These are phyloP conservation scores for Takifugu ocellatus DNA, from an alignment of 2,797 vertebrate genomes.

Conservation along the genomic window DNA sequence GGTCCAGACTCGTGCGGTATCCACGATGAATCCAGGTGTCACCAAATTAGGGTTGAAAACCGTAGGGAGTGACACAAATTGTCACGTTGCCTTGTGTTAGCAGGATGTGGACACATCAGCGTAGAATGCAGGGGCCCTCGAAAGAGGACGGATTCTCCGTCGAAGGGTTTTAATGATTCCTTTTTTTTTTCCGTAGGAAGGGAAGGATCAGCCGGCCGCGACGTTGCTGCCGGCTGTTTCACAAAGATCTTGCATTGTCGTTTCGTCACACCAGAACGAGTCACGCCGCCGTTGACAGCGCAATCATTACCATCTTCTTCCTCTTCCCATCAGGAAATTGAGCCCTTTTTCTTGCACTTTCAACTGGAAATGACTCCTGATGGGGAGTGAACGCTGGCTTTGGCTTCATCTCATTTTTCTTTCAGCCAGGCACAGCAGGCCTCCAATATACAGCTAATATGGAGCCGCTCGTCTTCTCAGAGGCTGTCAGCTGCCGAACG, in stretches of 20 bases:
- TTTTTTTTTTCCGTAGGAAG: conserved; percentile 13
- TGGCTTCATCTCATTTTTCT: conserved; percentile 46
- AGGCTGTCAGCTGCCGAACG: conserved; percentile 32
- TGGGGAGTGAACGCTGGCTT: conserved; percentile 40
- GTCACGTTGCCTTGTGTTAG: too few relatives aligned
- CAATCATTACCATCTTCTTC: conserved; percentile 35
- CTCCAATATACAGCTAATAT: conserved; percentile 57
- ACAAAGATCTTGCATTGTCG: conserved; percentile 30
- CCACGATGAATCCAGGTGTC: too few relatives aligned
- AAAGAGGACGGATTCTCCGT: neutral
- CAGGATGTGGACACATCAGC: too few relatives aligned
- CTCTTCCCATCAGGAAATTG: conserved; percentile 53
- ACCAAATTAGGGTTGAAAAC: too few relatives aligned
- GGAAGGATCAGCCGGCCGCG: conserved; percentile 24
- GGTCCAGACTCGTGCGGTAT: too few relatives aligned
- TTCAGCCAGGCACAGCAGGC: conserved; percentile 55
- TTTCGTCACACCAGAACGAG: conserved; percentile 19
- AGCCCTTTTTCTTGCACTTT: conserved; percentile 51
- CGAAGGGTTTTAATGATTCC: conserved; percentile 1
- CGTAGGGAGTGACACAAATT: too few relatives aligned
- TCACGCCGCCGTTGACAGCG: conserved; percentile 21
- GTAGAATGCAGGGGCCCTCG: neutral
- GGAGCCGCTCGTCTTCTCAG: conserved; percentile 24
- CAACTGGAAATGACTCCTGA: conserved; percentile 52
- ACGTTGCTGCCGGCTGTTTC: conserved; percentile 20